Evolutionary conservation across 1,140 invertebrate species (phyloP).

Genomic region (Choristoneura fumiferana): DNA sequence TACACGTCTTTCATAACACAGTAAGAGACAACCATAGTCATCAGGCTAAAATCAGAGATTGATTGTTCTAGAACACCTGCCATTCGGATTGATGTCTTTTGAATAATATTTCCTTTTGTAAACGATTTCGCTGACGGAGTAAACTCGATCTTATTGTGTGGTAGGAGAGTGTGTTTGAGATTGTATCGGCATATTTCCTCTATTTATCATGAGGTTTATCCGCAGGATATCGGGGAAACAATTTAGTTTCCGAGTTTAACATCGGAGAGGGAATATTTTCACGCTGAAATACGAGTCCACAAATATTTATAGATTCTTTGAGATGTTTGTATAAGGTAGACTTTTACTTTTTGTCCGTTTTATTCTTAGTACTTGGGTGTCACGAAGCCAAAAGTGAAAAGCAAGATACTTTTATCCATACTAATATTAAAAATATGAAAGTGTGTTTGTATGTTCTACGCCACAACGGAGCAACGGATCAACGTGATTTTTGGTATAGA

Average conservation of each 20-base stretch:
- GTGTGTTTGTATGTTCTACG: no score
- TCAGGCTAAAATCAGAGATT: constrained; percentile 8
- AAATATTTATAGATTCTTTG: no score
- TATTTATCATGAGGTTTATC: constrained; percentile 15
- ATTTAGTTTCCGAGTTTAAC: constrained; percentile 14
- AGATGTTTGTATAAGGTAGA: no score
- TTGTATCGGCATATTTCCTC: neutral
- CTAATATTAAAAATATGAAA: no score
- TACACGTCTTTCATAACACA: neutral
- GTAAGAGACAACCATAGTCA: neutral
- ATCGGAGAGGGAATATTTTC: constrained; percentile 9
- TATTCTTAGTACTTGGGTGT: no score
- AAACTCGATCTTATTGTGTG: neutral
- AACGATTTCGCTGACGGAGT: neutral
- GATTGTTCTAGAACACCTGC: constrained; percentile 17
- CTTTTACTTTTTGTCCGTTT: no score
- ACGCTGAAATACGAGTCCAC: neutral
- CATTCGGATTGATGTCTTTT: constrained; percentile 15
- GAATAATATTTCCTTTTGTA: constrained; percentile 17
- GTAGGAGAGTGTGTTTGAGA: neutral
- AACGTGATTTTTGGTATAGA: no score
- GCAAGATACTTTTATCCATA: no score
- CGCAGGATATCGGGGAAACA: constrained; percentile 9
- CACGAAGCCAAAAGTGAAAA: no score
- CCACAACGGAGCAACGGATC: no score